Evolutionary conservation across 2,797 vertebrate genomes (phyloP).

Genomic region (Triplophysa bombifrons): DNA sequence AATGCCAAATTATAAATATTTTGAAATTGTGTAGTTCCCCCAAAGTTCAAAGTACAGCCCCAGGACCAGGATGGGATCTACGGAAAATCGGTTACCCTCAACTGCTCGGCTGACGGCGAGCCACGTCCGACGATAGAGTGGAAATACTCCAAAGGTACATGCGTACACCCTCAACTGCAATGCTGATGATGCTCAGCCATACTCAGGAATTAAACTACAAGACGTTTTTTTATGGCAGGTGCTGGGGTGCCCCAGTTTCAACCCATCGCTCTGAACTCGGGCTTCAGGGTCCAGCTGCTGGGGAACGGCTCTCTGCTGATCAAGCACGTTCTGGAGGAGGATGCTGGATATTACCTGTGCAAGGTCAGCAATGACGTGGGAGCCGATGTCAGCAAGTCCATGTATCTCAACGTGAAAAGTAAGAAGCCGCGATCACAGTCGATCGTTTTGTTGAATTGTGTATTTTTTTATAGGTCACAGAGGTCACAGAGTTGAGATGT

Average conservation of each 20-base stretch:
- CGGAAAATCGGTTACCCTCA: conserved; percentile 94
- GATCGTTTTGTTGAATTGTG: neutral
- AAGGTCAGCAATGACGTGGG: conserved; percentile 99
- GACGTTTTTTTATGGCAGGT: conserved; percentile 72
- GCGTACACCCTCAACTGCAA: neutral
- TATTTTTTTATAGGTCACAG: neutral
- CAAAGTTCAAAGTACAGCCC: conserved; percentile 95
- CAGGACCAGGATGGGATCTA: conserved; percentile 98
- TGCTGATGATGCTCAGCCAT: neutral
- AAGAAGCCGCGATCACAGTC: conserved; percentile 70
- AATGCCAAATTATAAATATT: neutral
- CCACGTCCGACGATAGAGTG: conserved; percentile 96
- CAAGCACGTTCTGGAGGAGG: conserved; percentile 96
- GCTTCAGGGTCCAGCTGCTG: conserved; percentile 91
- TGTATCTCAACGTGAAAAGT: conserved; percentile 99
- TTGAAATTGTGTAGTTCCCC: conserved; percentile 81
- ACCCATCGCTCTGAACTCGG: conserved; percentile 92
- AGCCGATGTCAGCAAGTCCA: conserved; percentile 99
- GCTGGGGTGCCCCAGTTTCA: conserved; percentile 97
- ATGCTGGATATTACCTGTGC: conserved; percentile 99
- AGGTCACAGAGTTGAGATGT: neutral
- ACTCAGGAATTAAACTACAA: neutral
- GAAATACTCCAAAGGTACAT: conserved; percentile 97
- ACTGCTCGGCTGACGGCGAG: conserved; percentile 96
- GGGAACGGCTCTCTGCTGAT: conserved; percentile 94